Base-by-base conservation (phyloP, 1,140 invertebrate genomes). In the Aphaenogaster rudis region DNA sequence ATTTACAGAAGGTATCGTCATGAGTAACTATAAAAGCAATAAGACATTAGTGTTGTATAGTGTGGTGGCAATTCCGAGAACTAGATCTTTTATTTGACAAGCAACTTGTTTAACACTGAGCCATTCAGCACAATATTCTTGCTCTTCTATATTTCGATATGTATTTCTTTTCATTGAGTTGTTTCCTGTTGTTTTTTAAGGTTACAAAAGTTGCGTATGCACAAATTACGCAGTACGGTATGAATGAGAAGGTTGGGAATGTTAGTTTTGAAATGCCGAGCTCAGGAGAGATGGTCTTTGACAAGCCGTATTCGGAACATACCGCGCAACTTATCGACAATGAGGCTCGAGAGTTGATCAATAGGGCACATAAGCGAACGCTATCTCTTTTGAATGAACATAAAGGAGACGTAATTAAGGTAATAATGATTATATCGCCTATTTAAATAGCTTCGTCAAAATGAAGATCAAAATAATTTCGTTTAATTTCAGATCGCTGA, bases 301-400 rank as follows among this genome's bases (percentile, higher is more conserved):
- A 99, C 91, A 99, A 99, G 95, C 99, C 99, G 0, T 99, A 99
- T 95, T 99, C 99, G 15, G 99, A 99, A 95, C 97, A 98, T 90
- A 99, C 99, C 0, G 99, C 99, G 0, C 98, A 99, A 94, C 93
- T 99, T 17, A 99, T 99, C 67, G 99, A 99, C 94, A 95, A 97
- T 48, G 99, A 99, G 97, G 99, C 99, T 3, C 96, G 99, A 89
- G 95, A 94, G 36, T 96, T 99, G 72, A 99, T 99, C 13, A 96
- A 97, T 33, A 94, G 85, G 8, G 99, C 99, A 0, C 98, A 99
- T 93, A 96, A 97, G 86, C 96, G 96, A 80, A 99, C 99, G 0
- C 96, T 97, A 6, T 94, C 97, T 21, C 96, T 99, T 69, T 95
- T 99, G n/a, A 96, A 95, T 0, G 94, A 98, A 90, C 98, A 99